phyloP scores from a whole-genome alignment of 2,888 invertebrate species.

The Netelia virgata region DNA sequence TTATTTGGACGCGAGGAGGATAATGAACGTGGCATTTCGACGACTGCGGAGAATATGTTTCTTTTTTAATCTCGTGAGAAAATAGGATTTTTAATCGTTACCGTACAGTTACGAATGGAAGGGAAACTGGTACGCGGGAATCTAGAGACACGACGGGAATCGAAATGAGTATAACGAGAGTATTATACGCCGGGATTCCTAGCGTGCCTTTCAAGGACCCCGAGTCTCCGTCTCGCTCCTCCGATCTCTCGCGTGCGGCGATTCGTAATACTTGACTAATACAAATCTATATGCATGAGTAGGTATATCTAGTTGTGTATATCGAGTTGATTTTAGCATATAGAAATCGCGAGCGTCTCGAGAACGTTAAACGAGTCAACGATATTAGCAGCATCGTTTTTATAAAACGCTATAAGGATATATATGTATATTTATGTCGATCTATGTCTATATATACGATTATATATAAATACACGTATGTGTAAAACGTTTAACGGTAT shows the following conservation, averaged over 20 bases:
- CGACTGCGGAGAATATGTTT: too few species aligned
- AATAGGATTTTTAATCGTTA: background rate
- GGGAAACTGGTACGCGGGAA: background rate
- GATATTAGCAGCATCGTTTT: background rate
- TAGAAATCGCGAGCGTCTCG: conserved; percentile 3
- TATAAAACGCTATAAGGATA: background rate
- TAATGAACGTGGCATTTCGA: too few species aligned
- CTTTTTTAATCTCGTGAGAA: background rate
- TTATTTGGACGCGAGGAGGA: too few species aligned
- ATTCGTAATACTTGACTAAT: conserved; percentile 30
- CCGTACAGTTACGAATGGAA: background rate
- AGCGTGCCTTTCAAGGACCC: conserved; percentile 55
- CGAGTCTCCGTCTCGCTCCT: conserved; percentile 22
- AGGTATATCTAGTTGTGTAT: background rate
- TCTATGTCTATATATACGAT: background rate
- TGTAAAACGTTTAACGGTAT: background rate
- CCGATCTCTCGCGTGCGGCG: conserved; percentile 5
- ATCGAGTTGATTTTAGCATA: conserved; percentile 13
- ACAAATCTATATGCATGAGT: background rate
- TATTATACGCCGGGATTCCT: conserved; percentile 51
- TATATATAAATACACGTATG: background rate
- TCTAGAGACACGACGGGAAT: conserved; percentile 17
- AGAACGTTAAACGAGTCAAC: background rate
- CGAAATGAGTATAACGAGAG: conserved; percentile 27
- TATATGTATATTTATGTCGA: background rate